Percentiles rank a stretch among this genome's conserved stretches.
These are phyloP conservation scores for Euproctis similis DNA, from an alignment of 2,888 invertebrate species.

Conservation along the genomic window DNA sequence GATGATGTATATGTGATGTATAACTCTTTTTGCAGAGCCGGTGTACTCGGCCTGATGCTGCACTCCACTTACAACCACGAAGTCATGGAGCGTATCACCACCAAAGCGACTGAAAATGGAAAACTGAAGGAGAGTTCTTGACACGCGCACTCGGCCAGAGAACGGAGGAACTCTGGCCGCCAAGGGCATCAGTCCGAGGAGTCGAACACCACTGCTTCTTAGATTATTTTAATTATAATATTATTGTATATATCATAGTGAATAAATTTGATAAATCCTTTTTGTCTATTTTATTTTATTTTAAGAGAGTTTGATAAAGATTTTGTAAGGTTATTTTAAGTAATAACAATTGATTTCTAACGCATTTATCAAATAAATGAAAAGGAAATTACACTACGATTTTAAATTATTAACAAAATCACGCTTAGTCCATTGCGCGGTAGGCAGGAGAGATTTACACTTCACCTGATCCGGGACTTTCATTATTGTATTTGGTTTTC, in stretches of 20 bases:
- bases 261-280: slow-evolving; percentile 7
- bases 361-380: too few relatives aligned
- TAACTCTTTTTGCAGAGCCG: slow-evolving; percentile 81
- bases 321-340: too few relatives aligned
- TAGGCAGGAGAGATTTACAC: too few relatives aligned
- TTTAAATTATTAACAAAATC: too few relatives aligned
- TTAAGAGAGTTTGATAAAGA: too few relatives aligned
- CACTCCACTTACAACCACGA: slow-evolving; percentile 98
- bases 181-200: slow-evolving; percentile 5
- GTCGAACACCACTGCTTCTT: slow-evolving; percentile 4
- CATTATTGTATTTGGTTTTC: too few relatives aligned
- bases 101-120: slow-evolving; percentile 55
- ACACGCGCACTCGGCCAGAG: slow-evolving; percentile 22
- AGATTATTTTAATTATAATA: slow-evolving; percentile 1
- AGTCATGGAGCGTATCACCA: slow-evolving; percentile 81
- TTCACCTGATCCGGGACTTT: too few relatives aligned
- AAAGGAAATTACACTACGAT: too few relatives aligned
- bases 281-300: slow-evolving; percentile 3
- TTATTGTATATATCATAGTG: slow-evolving; percentile 6
- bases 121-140: slow-evolving; percentile 55
- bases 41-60: slow-evolving; percentile 94
- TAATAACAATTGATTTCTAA: too few relatives aligned
- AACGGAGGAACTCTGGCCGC: slow-evolving; percentile 3
- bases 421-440: too few relatives aligned
- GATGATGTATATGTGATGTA: too few relatives aligned